A percentile compares a stretch with the other conserved stretches of the same genome.
Conservation (phyloP, 2,888 invertebrate species). For the Calameuta filiformis region DNA sequence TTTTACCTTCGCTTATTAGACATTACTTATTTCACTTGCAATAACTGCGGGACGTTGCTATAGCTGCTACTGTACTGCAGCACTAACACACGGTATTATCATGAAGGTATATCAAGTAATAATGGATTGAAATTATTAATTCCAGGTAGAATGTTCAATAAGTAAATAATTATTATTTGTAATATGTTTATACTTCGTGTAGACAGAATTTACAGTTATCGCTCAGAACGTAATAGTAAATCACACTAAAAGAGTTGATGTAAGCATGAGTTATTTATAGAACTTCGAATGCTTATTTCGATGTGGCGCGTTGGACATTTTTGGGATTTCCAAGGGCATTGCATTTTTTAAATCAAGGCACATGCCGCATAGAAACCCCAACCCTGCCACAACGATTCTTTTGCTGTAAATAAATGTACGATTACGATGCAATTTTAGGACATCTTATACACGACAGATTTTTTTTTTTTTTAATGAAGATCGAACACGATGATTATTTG, state of each 20-base stretch:
- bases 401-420: background rate
- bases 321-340: constrained; percentile 91
- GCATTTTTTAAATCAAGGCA: constrained; percentile 74
- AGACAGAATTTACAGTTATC: background rate
- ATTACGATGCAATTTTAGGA: background rate
- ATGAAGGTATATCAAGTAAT: background rate
- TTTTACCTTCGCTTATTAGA: background rate
- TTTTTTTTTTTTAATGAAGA: background rate
- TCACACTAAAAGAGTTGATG: background rate
- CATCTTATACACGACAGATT: no score
- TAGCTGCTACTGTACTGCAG: background rate
- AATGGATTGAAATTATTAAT: background rate
- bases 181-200: background rate
- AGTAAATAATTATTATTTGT: background rate
- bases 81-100: background rate
- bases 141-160: background rate
- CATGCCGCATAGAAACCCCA: constrained; percentile 87
- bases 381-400: constrained; percentile 72
- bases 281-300: background rate
- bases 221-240: background rate
- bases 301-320: constrained; percentile 70
- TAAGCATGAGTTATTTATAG: background rate
- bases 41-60: background rate
- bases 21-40: background rate
- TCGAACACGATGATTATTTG: background rate